These are phyloP conservation scores for Melieria omissa DNA, from an alignment of 2,888 invertebrate genomes.

Conservation along the genomic window DNA sequence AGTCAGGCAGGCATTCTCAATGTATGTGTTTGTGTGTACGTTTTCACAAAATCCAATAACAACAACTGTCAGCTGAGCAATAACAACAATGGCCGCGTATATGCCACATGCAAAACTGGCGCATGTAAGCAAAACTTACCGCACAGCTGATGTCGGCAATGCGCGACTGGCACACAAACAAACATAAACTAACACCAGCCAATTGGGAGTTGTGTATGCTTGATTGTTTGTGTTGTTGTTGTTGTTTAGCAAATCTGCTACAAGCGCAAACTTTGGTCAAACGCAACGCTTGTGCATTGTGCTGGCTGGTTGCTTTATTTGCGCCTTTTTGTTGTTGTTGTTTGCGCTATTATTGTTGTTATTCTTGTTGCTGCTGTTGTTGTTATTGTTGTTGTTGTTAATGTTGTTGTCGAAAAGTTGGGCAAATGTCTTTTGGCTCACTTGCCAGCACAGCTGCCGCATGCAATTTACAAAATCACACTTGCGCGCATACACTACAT, in stretches of 20 bases:
- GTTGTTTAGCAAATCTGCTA: slow-evolving; percentile 6
- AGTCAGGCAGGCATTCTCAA: neutral
- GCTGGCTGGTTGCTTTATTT: too few species aligned
- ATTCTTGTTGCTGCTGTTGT: neutral
- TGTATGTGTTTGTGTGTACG: neutral
- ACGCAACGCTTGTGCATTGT: too few species aligned
- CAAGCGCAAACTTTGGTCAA: too few species aligned
- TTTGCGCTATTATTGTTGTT: neutral
- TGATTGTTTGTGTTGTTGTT: slow-evolving; percentile 2
- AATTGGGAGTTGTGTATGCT: neutral
- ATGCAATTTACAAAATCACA: neutral
- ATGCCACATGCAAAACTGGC: too few species aligned
- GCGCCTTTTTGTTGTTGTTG: neutral
- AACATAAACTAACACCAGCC: neutral
- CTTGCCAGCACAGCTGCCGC: too few species aligned
- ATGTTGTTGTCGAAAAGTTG: neutral
- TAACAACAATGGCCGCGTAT: too few species aligned
- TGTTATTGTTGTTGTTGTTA: too few species aligned
- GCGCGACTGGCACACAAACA: neutral
- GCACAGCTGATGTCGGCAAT: too few species aligned
- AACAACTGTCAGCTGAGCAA: too few species aligned
- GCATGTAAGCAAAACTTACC: too few species aligned
- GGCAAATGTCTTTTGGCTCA: neutral
- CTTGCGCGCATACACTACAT: neutral
- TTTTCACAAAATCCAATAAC: too few species aligned